Percentiles rank a stretch among this genome's conserved stretches.
These are phyloP conservation scores for Seladonia tumulorum DNA, from an alignment of 2,888 invertebrate genomes.

Conservation along the genomic window DNA sequence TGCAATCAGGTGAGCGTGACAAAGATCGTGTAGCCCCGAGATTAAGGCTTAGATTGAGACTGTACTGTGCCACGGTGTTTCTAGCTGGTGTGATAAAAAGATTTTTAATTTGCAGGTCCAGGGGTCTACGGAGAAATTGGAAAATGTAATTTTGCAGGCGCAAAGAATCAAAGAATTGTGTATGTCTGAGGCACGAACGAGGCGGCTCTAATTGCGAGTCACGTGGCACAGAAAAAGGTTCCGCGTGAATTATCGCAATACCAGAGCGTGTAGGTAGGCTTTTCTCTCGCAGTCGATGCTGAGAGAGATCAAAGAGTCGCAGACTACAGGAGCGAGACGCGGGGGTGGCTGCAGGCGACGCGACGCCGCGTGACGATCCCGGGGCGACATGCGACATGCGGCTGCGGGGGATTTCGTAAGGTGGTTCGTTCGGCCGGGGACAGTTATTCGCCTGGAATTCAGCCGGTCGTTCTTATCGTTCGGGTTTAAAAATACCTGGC, in stretches of 20 bases:
- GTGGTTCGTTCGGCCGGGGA: constrained; percentile 55
- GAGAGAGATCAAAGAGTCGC: not conserved
- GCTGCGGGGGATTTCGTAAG: constrained; percentile 61
- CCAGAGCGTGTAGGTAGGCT: constrained; percentile 26
- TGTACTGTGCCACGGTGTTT: too few relatives aligned
- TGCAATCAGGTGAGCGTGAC: too few relatives aligned
- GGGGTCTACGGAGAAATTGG: too few relatives aligned
- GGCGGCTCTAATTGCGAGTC: not conserved
- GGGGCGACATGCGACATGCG: constrained; percentile 32
- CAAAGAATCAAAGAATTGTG: not conserved
- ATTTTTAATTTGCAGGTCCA: too few relatives aligned
- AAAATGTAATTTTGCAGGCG: too few relatives aligned
- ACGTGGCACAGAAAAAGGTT: constrained; percentile 9
- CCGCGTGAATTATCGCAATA: constrained; percentile 36
- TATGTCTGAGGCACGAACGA: not conserved
- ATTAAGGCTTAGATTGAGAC: too few relatives aligned
- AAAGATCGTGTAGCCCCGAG: too few relatives aligned
- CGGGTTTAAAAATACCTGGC: constrained; percentile 73
- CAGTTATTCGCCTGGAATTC: constrained; percentile 66
- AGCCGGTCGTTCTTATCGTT: constrained; percentile 66
- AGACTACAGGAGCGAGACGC: constrained; percentile 23
- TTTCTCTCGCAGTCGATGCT: constrained; percentile 14
- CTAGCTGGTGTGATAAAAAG: too few relatives aligned
- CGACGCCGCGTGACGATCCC: constrained; percentile 40
- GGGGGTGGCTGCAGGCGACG: constrained; percentile 46